Evolutionary conservation across 1,140 invertebrate genomes (phyloP), one percentile per base, ranked within the genome.

Genomic region (Drosophila littoralis): DNA sequence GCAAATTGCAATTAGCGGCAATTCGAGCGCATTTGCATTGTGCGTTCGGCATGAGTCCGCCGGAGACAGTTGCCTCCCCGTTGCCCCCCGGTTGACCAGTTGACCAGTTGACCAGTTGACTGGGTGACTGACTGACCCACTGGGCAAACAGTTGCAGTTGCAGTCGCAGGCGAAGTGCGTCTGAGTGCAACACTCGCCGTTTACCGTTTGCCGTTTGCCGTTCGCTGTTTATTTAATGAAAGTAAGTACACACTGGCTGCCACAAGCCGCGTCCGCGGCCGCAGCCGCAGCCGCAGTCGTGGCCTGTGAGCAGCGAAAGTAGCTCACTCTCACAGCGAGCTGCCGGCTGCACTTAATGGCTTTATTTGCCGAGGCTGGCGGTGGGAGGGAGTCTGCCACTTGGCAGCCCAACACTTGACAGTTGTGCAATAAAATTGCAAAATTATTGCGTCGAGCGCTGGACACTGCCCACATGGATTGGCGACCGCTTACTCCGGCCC

Each of bases 91-190:
- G 2, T 3, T 22, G 22, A 2, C 50, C 22, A 36, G 54, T 38
- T 61, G 59, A 33, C 68, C 45, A 33, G 35, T 9, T 52, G 60
- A 7, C 60, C 40, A 36, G 48, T 45, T 73, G 51, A 72, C 81
- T 72, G 67, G 75, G 57, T 88, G 83, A 77, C 82, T 81, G 75
- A 86, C 68, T 88, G 83, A 88, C 83, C 84, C 80, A 88, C 69
- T 88, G 75, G 52, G 64, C 54, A 59, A 69, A 61, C 48, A 75
- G 28, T 63, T 45, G 54, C 71, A 80, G 65, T 84, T 77, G 80
- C 13, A 67, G 32, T 54, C 66, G 35, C 73, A 64, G 40, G 2
- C 13, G 59, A 28, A 81, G 76, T 79, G 74, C 65, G 75, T 78
- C 71, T 79, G 82, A 83, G 81, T 84, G 80, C 55, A 59, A 5